phyloP scores from a whole-genome alignment of 2,888 invertebrate species.

The Hetaerina titia region DNA sequence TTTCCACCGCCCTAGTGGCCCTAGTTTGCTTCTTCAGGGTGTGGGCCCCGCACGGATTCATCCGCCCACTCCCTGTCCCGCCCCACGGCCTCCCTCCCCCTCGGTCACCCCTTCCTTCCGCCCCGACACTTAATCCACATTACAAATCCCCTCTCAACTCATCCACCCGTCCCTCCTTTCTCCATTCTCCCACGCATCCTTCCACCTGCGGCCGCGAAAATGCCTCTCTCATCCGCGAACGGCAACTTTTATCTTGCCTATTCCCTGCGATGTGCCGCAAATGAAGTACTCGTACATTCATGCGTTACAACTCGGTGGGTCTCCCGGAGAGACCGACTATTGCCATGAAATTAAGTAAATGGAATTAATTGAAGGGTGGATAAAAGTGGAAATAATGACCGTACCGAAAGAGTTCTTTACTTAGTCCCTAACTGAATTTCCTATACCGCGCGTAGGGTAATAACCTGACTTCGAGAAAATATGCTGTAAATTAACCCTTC shows the following conservation, averaged over 20 bases:
- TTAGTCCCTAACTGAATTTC: neutral
- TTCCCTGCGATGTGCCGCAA: neutral
- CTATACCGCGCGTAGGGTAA: neutral
- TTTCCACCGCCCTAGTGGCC: neutral
- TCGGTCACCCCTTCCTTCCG: neutral
- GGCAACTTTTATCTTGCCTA: neutral
- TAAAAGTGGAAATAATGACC: neutral
- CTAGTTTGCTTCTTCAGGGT: neutral
- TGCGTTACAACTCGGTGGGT: neutral
- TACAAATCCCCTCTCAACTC: neutral
- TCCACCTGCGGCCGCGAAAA: neutral
- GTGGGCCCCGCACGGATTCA: neutral
- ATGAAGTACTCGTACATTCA: neutral
- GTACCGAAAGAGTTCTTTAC: neutral
- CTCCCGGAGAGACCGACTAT: neutral
- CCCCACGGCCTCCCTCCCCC: neutral
- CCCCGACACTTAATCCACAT: slow-evolving; percentile 36
- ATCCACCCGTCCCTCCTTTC: neutral
- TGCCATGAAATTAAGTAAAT: neutral
- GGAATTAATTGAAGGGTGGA: neutral
- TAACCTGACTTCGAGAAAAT: neutral
- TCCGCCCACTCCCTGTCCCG: neutral
- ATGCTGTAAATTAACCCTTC: neutral
- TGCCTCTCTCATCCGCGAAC: neutral
- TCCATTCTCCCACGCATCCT: neutral